Percentiles rank a stretch among this genome's conserved stretches.
These are phyloP conservation scores for Melitaea cinxia DNA, from an alignment of 1,140 invertebrate genomes.

Conservation along the genomic window DNA sequence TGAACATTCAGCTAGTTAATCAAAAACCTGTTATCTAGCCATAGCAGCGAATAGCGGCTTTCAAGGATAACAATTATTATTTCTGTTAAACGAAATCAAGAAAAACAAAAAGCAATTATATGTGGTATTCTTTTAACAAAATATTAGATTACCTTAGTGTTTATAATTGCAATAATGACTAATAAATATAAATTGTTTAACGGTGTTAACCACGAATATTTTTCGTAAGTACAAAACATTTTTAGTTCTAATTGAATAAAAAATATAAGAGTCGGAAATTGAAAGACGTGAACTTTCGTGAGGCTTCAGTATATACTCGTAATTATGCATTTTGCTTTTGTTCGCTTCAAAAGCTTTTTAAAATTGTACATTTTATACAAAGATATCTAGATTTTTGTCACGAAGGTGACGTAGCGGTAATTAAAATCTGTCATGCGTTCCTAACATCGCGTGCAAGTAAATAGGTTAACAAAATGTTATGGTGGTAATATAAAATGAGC, in stretches of 20 bases:
- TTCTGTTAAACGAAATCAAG: neutral
- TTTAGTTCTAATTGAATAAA: neutral
- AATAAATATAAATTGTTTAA: neutral
- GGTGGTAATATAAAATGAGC: neutral
- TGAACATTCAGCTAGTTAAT: neutral
- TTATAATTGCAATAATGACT: neutral
- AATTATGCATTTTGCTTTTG: neutral
- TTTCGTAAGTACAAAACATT: neutral
- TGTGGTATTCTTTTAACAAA: neutral
- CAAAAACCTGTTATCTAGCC: slow-evolving; percentile 26
- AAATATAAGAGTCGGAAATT: neutral
- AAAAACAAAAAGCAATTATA: neutral
- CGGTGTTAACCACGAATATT: neutral
- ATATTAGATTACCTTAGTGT: neutral
- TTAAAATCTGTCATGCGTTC: slow-evolving; percentile 3
- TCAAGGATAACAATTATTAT: slow-evolving; percentile 38
- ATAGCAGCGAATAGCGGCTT: slow-evolving; percentile 31
- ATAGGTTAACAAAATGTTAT: slow-evolving; percentile 21
- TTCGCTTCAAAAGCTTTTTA: neutral
- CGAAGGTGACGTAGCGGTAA: slow-evolving; percentile 5
- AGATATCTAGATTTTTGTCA: neutral
- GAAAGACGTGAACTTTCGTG: neutral
- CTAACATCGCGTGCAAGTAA: slow-evolving; percentile 20
- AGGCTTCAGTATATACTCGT: neutral
- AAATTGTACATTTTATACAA: neutral